A percentile compares a stretch with the other conserved stretches of the same genome.
Conservation (phyloP, 2,797 vertebrate genomes). For the Mormyrus proboscirostris region DNA sequence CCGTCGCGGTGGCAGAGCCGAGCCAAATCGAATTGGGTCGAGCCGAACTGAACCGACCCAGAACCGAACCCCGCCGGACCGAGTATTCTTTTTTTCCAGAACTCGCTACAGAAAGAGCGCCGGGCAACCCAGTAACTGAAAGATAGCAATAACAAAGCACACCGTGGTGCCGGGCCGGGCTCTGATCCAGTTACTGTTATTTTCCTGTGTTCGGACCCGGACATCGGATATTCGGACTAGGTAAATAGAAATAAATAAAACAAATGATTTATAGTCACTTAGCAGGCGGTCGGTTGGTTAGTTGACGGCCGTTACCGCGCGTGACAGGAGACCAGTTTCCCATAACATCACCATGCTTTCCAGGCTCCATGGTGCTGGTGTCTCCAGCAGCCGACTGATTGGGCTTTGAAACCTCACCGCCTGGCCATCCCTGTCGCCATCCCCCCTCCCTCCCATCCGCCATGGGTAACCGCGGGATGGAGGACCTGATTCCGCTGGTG, state of each 20-base stretch:
- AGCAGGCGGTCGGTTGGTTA: neutral
- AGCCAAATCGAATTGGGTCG: neutral
- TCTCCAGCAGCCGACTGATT: neutral
- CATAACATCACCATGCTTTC: neutral
- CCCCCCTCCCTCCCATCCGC: constrained; percentile 38
- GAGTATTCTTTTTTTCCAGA: neutral
- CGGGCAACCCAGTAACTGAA: neutral
- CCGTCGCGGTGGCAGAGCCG: constrained; percentile 17
- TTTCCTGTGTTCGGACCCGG: constrained; percentile 21
- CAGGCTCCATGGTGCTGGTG: constrained; percentile 29
- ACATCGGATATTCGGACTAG: constrained; percentile 19
- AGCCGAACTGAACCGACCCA: neutral
- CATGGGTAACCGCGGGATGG: constrained; percentile 79
- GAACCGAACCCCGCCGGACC: neutral
- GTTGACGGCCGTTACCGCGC: neutral
- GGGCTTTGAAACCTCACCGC: constrained; percentile 11
- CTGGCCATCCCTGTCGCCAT: neutral
- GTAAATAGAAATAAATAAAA: constrained; percentile 10
- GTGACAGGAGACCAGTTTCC: neutral
- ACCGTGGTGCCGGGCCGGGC: neutral
- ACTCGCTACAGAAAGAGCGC: neutral
- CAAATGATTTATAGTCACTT: neutral
- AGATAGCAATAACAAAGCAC: constrained; percentile 11
- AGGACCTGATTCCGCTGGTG: constrained; percentile 84
- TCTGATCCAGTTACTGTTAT: constrained; percentile 14